Evolutionary conservation across 2,888 invertebrate genomes (phyloP), one percentile per base, ranked within the genome.

Genomic region (Rhingia campestris): DNA sequence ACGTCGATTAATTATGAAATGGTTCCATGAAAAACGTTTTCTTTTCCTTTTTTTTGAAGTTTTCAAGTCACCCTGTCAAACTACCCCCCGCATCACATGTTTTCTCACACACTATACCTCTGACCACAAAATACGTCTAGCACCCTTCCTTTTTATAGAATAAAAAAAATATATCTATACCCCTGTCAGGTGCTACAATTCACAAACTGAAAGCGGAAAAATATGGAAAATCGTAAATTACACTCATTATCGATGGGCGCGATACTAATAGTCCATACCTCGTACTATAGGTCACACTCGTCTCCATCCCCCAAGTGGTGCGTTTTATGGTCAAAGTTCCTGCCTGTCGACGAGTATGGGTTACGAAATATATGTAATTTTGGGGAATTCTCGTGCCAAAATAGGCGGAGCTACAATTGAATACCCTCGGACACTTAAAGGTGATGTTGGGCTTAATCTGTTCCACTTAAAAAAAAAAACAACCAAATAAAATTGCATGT

Each of bases 141-240:
- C 59, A 76, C 66, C 54, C 59, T 58, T 59, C 2, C n/a, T 47
- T 54, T 35, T 0, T 33, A 32, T 49, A 39, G 30, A 49, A 53
- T 22, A 43, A 54, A 43, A 2, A 39, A 37, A n/a, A 33, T 45
- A 32, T 63, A 32, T 54, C 14, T 51, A 12, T 22, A 14, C 10
- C n/a, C 4, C 49, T 51, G 82, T 82, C 84, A 84, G 84, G 84
- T 84, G 84, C 54, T 41, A 80, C 54, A 80, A 66, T 70, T 84
- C 84, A 61, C 84, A 80, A 63, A 63, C 61, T 51, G n/a, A 59
- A 30, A 45, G 47, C 12, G 43, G 43, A 47, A 12, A 32, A 32
- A 43, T 22, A 61, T 58, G 35, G 10, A 14, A 56, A 74, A 64
- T 7, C 49, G 10, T 56, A 75, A 84, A 80, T 84, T 84, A 84